Evolutionary conservation across 1,140 invertebrate genomes (phyloP), one percentile per base, ranked within the genome.

Genomic region (Rhyzopertha dominica): DNA sequence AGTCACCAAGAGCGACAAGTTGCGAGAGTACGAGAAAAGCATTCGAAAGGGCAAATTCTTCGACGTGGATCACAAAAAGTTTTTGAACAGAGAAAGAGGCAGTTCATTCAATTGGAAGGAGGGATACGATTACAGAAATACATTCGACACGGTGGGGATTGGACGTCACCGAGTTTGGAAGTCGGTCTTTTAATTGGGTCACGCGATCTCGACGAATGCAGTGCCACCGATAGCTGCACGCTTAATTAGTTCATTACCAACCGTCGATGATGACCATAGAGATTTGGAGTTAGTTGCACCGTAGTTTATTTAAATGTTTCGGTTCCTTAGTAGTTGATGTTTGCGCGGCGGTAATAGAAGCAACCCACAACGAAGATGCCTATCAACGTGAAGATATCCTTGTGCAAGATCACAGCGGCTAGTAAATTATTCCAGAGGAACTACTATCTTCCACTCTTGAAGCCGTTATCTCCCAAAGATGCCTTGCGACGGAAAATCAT

Each of bases 361-460:
- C 30, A 43, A 47, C 28, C 37, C 34, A 44, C 7, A 29, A 23
- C 17, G 35, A 49, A 34, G 7, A 64, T 64, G 62, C 46, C 54
- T 10, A 54, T 65, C 26, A 65, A 65, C 44, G 58, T 62, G 7
- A 65, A 63, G 37, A 61, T 84, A 75, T 82, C 82, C 31, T 81
- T 78, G 58, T 88, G 86, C 67, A 80, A 85, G 61, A 88, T 90
- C 49, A 89, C 86, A 19, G 82, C 84, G 20, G 79, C 77, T 55
- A 85, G 82, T 66, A 75, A 84, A 34, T 83, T 83, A 51, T 75
- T 90, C 47, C 85, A 87, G 39, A 84, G 87, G 53, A 82, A 85
- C 18, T 85, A 89, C 66, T 89, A 89, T 61, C 86, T 89, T 57
- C 85, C 86, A 4, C 69, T 90, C 13, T 68, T 90, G 35, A 84